Conservation (phyloP, 2,113 vertebrate species). For the Tetraodon nigroviridis region DNA sequence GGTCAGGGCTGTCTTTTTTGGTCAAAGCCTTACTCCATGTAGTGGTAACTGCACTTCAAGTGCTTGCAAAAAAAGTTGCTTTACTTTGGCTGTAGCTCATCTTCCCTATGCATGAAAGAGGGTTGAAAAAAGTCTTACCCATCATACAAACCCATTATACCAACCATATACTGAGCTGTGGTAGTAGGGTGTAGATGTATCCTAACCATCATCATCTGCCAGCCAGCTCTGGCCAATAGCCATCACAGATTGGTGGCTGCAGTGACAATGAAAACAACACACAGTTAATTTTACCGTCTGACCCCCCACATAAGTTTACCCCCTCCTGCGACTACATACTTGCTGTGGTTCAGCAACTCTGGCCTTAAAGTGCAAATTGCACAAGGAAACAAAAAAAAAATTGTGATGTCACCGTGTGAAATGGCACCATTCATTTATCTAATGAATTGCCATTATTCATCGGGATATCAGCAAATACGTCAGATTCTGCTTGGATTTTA, state of each 20-base stretch:
- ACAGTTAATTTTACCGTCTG: conserved; percentile 89
- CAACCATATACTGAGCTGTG: conserved; percentile 99
- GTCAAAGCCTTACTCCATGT: conserved; percentile 47
- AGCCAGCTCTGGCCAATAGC: conserved; percentile 95
- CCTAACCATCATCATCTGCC: conserved; percentile 99
- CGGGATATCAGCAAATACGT: conserved; percentile 13
- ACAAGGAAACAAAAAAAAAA: conserved; percentile 13
- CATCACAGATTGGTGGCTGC: conserved; percentile 98
- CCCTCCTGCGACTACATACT: conserved; percentile 44
- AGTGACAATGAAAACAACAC: conserved; percentile 98
- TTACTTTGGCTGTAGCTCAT: conserved; percentile 67
- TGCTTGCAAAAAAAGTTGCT: conserved; percentile 37
- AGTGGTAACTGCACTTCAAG: conserved; percentile 2
- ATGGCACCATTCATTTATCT: conserved; percentile 26
- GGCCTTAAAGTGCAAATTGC: conserved; percentile 56
- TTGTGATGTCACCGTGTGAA: conserved; percentile 10
- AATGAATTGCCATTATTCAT: conserved; percentile 9
- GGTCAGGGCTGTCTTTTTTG: conserved; percentile 65
- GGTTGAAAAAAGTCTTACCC: conserved; percentile 91
- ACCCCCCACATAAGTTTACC: conserved; percentile 57
- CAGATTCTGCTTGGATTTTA: conserved; percentile 9
- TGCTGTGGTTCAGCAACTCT: conserved; percentile 63
- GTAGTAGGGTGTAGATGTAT: conserved; percentile 94
- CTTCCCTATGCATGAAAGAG: conserved; percentile 75
- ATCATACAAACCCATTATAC: conserved; percentile 99